Conservation (phyloP, 2,888 invertebrate species). For the Chironomus riparius region DNA sequence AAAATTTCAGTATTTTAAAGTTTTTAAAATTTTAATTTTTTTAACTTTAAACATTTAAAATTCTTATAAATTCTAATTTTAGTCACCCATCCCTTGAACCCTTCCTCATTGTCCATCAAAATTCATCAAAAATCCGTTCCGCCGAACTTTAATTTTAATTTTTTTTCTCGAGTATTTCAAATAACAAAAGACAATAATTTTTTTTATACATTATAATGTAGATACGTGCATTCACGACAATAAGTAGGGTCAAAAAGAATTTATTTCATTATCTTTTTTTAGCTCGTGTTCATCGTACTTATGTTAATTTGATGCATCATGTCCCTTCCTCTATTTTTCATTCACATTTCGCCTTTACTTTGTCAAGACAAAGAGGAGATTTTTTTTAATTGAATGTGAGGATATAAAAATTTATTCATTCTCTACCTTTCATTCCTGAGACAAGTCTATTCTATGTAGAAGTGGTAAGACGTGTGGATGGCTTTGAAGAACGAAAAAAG, state of each 20-base stretch:
- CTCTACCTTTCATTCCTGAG: not conserved
- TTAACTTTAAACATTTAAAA: no score
- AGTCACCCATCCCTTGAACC: not conserved
- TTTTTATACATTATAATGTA: not conserved
- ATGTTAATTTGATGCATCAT: conserved; percentile 26
- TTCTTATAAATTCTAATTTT: no score
- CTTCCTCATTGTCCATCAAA: not conserved
- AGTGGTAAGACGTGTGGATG: conserved; percentile 26
- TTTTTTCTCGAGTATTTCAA: no score
- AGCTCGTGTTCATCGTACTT: conserved; percentile 28
- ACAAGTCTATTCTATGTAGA: not conserved
- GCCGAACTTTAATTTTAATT: not conserved
- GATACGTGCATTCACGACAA: not conserved
- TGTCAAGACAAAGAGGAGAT: not conserved
- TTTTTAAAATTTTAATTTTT: no score
- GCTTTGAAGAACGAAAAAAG: not conserved
- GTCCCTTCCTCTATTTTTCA: conserved; percentile 7
- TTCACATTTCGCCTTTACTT: not conserved
- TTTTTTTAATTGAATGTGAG: conserved; percentile 16
- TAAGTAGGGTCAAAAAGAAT: conserved; percentile 10
- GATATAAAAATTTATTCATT: conserved; percentile 12
- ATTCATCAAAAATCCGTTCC: not conserved
- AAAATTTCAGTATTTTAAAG: no score
- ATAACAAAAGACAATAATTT: not conserved
- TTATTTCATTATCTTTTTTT: conserved; percentile 18